Evolutionary conservation across 2,113 vertebrate species (phyloP), one percentile per base, ranked within the genome.

Genomic region (Zosterops lateralis): DNA sequence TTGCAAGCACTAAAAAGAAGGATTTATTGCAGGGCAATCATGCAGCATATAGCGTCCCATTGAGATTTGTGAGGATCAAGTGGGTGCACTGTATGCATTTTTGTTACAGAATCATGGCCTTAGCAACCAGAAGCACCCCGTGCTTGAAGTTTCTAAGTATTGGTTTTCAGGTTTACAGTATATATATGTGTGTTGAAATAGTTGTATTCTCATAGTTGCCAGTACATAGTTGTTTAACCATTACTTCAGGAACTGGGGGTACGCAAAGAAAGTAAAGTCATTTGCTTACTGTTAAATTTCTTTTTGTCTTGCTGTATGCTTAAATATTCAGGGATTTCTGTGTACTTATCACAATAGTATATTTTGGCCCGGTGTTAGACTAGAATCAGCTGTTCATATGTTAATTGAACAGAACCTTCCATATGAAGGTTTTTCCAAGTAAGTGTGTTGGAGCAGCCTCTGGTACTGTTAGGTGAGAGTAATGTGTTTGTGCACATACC

Each of bases 281-380:
- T 45, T 77, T 91, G 42, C 34, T 83, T n/a, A 11, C 48, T 87
- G 28, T 67, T 68, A 48, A 60, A 68, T 19, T 76, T 75, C 8
- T 3, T 80, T 92, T 77, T 84, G 28, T 73, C 28, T 90, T 26
- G 2, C 42, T 87, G 0, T 81, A 21, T 1, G 7, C 45, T 81
- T 40, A 68, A 85, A 40, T 80, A 28, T 84, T 91, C 77, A 73
- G 86, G 73, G 71, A 60, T 96, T 93, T 93, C 57, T 75, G 31
- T 64, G 73, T 84, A 42, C 19, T 71, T 70, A 14, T 25, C 40
- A 14, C 10, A 31, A 4, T 5, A 66, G 58, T 26, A 21, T 48
- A 4, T 51, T 86, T 81, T 82, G 45, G 26, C 44, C 42, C 40
- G 56, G 26, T 53, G 32, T 77, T 84, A 68, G 72, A 38, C 34